These are phyloP conservation scores for Chorisops tibialis DNA, from an alignment of 2,888 invertebrate genomes.

Conservation along the genomic window DNA sequence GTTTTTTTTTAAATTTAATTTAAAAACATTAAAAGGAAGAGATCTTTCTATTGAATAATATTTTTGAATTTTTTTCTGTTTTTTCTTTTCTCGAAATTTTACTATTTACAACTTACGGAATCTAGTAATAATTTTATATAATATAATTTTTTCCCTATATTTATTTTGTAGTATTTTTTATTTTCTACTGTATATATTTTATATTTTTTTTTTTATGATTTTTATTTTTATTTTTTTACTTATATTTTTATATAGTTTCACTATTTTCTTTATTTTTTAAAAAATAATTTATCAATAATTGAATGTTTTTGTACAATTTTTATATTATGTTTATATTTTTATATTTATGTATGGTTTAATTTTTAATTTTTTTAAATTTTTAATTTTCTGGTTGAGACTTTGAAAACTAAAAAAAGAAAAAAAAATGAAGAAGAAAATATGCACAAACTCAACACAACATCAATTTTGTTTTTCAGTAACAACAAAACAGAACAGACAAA, in stretches of 20 bases:
- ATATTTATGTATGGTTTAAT: neutral
- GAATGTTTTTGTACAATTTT: conserved; percentile 31
- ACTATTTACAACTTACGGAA: conserved; percentile 8
- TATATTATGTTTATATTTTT: conserved; percentile 23
- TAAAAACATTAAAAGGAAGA: conserved; percentile 25
- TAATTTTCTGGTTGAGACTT: conserved; percentile 4
- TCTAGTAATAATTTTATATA: neutral
- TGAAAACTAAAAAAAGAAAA: conserved; percentile 5
- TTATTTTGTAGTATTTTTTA: conserved; percentile 15
- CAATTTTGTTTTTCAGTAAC: conserved; percentile 6
- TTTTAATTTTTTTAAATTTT: too few relatives aligned
- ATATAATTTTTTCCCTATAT: conserved; percentile 1
- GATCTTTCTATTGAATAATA: conserved; percentile 14
- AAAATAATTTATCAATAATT: conserved; percentile 28
- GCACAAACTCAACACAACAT: neutral
- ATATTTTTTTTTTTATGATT: conserved; percentile 2
- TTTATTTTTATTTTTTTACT: neutral
- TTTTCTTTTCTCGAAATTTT: neutral
- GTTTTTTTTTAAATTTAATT: conserved; percentile 16
- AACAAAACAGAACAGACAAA: neutral
- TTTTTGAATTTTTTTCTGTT: neutral
- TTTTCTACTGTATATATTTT: neutral
- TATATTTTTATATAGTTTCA: too few relatives aligned
- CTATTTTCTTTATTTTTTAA: neutral
- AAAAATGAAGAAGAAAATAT: too few relatives aligned